Conservation (phyloP, 2,888 invertebrate genomes). For the Leptopterna dolabrata region DNA sequence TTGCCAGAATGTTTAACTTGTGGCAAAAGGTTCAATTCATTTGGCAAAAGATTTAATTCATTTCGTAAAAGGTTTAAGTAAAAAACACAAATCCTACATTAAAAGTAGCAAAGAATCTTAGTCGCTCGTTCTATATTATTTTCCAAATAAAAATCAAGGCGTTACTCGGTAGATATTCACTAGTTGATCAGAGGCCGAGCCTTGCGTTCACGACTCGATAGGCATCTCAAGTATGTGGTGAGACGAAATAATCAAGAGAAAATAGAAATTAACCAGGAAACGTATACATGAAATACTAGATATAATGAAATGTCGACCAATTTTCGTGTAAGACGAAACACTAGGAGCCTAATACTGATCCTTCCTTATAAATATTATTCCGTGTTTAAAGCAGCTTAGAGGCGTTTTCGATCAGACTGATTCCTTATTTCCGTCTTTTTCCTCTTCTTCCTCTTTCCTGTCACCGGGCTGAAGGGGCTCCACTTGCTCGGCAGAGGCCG, state of each 20-base stretch:
- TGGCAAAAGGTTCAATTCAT: no score
- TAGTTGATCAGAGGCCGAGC: slow-evolving; percentile 8
- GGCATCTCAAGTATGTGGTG: not conserved
- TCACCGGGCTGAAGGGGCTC: slow-evolving; percentile 36
- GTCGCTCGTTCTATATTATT: no score
- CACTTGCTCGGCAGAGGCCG: slow-evolving; percentile 20
- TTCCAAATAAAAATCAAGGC: not conserved
- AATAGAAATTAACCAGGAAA: not conserved
- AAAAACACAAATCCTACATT: no score
- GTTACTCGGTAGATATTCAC: not conserved
- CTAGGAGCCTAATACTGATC: slow-evolving; percentile 51
- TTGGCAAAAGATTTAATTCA: no score
- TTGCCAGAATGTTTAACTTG: no score
- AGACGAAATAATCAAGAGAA: not conserved
- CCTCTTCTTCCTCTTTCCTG: slow-evolving; percentile 1
- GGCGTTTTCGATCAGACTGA: not conserved
- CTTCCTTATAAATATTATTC: not conserved
- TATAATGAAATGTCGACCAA: not conserved
- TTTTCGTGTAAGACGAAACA: slow-evolving; percentile 31
- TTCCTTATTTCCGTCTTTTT: slow-evolving; percentile 12
- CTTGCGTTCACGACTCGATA: slow-evolving; percentile 8
- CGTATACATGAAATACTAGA: not conserved
- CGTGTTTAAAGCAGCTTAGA: not conserved
- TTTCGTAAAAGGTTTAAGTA: no score
- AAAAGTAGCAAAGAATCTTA: no score